Evolutionary conservation across 2,113 vertebrate genomes (phyloP).

Genomic region (Eupsittula cactorum): DNA sequence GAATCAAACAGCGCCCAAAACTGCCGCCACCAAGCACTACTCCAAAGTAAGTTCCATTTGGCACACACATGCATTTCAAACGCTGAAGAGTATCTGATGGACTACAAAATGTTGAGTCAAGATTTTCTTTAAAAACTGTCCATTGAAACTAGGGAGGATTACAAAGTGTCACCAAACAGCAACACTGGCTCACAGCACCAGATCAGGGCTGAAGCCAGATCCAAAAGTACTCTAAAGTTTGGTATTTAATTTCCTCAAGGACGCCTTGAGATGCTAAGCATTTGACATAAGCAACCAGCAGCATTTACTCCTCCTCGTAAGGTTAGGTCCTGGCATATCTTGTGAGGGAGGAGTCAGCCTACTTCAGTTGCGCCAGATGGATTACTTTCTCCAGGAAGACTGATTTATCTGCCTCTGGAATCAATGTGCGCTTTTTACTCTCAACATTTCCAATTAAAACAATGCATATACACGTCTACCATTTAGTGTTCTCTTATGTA

Average conservation of each 20-base stretch:
- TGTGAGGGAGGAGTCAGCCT: neutral
- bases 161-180: neutral
- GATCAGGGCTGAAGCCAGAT: neutral
- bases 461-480: neutral
- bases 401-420: neutral
- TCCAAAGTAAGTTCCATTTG: neutral
- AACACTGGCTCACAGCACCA: neutral
- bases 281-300: neutral
- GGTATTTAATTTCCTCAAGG: neutral
- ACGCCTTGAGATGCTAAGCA: neutral
- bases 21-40: fast-evolving
- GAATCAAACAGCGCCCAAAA: neutral
- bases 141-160: neutral
- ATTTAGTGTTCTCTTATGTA: neutral
- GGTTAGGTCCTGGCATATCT: neutral
- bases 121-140: neutral
- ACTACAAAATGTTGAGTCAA: neutral
- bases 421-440: neutral
- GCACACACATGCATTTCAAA: neutral
- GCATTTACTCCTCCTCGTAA: neutral
- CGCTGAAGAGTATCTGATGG: neutral
- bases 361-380: neutral
- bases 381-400: neutral
- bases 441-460: neutral
- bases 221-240: neutral